These are phyloP conservation scores for Chrysochloris asiatica DNA, from an alignment of 2,113 vertebrate species.

Conservation along the genomic window DNA sequence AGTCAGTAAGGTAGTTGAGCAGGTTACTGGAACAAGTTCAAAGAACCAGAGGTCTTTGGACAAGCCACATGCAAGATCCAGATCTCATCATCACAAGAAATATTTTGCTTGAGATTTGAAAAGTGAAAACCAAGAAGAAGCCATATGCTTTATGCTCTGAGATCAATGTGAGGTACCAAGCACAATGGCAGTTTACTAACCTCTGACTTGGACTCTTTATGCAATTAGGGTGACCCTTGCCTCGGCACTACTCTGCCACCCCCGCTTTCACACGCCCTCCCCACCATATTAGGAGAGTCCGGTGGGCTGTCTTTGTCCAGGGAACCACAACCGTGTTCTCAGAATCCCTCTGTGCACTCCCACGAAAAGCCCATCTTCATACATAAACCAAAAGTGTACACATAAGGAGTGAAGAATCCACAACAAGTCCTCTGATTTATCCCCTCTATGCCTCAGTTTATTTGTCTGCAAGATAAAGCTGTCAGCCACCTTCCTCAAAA, in stretches of 20 bases:
- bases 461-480: conserved; percentile 75
- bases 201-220: not conserved
- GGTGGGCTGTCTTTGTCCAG: not conserved
- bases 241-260: rapidly evolving
- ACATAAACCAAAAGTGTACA: not conserved
- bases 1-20: too few relatives aligned
- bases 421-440: conserved; percentile 41
- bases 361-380: not conserved
- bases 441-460: conserved; percentile 62
- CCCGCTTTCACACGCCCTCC: too few relatives aligned
- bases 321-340: not conserved
- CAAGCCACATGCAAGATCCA: too few relatives aligned
- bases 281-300: not conserved
- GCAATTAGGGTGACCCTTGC: not conserved
- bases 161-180: too few relatives aligned
- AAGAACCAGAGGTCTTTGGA: too few relatives aligned
- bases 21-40: too few relatives aligned
- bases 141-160: too few relatives aligned
- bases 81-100: too few relatives aligned
- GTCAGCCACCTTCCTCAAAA: conserved; percentile 77
- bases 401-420: not conserved
- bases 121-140: too few relatives aligned
- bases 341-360: not conserved
- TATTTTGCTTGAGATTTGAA: too few relatives aligned
- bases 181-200: too few relatives aligned